Base-by-base conservation (phyloP, 1,140 invertebrate species). In the Euura saliciscinereae region DNA sequence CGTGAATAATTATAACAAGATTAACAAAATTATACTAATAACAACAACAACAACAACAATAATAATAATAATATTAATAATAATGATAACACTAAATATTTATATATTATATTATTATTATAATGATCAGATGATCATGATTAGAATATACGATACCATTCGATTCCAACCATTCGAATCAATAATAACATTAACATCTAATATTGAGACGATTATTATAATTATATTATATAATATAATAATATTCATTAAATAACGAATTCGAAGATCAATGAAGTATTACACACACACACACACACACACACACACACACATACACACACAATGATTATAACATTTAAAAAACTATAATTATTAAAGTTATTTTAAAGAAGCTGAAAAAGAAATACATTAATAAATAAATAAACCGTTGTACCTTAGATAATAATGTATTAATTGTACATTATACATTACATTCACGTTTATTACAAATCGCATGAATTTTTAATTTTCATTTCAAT, bases 81-180 rank as follows among this genome's bases (percentile, higher is more conserved):
- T 28, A 28, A 28, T 28, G 28, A 28, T 28, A 28, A 28, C 28
- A 28, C 28, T 28, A 28, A 28, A 28, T 28, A 28, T 28, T 28
- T 28, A 28, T 28, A 28, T 28, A 28, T 28, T 28, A 28, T 28
- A 28, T 28, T 28, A 28, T 28, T 28, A 59, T 59, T 59, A 59
- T 59, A 8, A 59, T 59, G 13, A 11, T 59, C 28, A 28, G 10
- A 59, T 59, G 51, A 59, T 59, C 51, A 59, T n/a, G 3, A 2
- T 59, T 59, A 59, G 51, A 59, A 59, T 59, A n/a, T 59, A 59
- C 51, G 13, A 59, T 59, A 8, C 13, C 13, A 59, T 59, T 59
- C 51, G 51, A 59, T 59, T 59, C 51, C 51, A 59, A 59, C 6
- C 51, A 59, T 59, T 59, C 51, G 51, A 59, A 59, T 59, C 51